phyloP scores from a whole-genome alignment of 2,888 invertebrate genomes.

The Drosophila percnosoma region DNA sequence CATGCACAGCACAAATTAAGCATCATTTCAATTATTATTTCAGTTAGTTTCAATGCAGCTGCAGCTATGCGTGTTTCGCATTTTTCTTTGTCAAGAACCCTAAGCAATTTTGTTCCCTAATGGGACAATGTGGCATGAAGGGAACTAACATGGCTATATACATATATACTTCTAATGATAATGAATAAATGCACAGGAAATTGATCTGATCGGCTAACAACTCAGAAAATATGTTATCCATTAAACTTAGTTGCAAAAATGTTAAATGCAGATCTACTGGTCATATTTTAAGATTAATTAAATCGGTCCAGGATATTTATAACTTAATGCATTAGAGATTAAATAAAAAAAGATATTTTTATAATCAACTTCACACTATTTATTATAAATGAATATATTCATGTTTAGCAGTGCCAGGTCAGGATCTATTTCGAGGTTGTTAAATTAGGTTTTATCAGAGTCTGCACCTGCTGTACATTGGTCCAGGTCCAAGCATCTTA shows the following conservation, averaged over 20 bases:
- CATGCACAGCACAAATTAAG: constrained; percentile 11
- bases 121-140: background rate
- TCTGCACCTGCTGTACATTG: background rate
- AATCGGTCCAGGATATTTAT: too few relatives aligned
- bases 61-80: background rate
- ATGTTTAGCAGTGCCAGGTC: background rate
- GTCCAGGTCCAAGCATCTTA: background rate
- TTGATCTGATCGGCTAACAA: background rate
- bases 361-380: background rate
- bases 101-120: too few relatives aligned
- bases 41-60: constrained; percentile 22
- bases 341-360: too few relatives aligned
- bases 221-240: background rate
- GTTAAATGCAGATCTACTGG: background rate
- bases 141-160: background rate
- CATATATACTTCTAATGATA: background rate
- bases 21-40: constrained; percentile 16
- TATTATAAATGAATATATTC: background rate
- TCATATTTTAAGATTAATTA: background rate
- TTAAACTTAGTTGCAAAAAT: background rate
- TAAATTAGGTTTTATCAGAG: background rate
- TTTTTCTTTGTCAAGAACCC: constrained; percentile 4
- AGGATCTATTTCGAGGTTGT: background rate
- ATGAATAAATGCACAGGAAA: background rate
- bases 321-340: too few relatives aligned